phyloP scores from a whole-genome alignment of 2,797 vertebrate species.

The Galago senegalensis region DNA sequence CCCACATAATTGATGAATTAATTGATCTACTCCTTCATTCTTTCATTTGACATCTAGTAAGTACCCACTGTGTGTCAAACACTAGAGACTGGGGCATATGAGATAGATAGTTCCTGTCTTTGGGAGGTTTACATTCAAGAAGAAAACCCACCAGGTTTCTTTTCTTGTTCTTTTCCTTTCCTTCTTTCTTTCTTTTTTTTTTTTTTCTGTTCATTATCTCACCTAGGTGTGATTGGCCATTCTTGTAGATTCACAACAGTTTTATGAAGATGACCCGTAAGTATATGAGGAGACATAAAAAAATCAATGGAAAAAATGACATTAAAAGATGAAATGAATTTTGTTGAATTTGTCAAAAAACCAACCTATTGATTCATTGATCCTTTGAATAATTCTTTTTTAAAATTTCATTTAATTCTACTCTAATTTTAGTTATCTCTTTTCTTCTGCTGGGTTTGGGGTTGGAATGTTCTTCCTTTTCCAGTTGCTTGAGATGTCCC shows the following conservation, averaged over 20 bases:
- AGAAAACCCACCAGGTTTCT: background rate
- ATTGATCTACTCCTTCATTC: background rate
- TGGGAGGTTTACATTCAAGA: background rate
- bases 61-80: background rate
- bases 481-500: too few relatives aligned
- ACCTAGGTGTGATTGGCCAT: background rate
- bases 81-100: background rate
- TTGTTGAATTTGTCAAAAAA: too few relatives aligned
- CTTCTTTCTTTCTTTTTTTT: background rate
- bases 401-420: too few relatives aligned
- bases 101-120: background rate
- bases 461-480: too few relatives aligned
- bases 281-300: background rate
- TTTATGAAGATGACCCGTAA: conserved; percentile 23
- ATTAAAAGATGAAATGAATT: background rate
- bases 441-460: too few relatives aligned
- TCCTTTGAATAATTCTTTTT: too few relatives aligned
- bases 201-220: background rate
- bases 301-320: background rate
- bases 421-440: too few relatives aligned
- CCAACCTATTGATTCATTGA: too few relatives aligned
- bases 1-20: background rate
- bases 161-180: conserved; percentile 24
- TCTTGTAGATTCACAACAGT: background rate
- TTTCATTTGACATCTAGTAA: background rate